Base-by-base conservation (phyloP, 2,113 vertebrate species). In the Prietella phreatophila region DNA sequence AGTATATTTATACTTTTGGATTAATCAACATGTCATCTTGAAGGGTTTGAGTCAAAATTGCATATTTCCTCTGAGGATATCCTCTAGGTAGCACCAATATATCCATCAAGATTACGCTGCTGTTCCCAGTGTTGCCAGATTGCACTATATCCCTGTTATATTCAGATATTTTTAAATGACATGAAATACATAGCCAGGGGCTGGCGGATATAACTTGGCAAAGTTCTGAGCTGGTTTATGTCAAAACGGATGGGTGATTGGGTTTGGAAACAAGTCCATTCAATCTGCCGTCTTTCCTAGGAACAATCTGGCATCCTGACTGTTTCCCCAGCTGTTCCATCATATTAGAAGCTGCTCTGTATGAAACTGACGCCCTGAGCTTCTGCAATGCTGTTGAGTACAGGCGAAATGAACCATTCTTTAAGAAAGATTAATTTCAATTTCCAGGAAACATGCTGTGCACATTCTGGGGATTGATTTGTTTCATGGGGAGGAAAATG, bases 81-180 rank as follows among this genome's bases (percentile, higher is more conserved):
- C 90, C 91, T 90, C 90, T 91, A 90, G 91, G 85, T 90, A 90
- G 90, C 86, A 85, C 88, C 79, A 89, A 87, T 81, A 90, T 69
- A 36, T 83, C 42, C 86, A 56, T n/a, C 39, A 83, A 83, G 1
- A 9, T 76, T 22, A 36, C 19, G 39, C 30, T 39, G 5, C 53
- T 81, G 27, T 58, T 60, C 19, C 33, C 30, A 55, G 27, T 36
- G 78, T n/a, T 80, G 50, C 78, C n/a, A 58, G 80, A 60, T 60
- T 27, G 22, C 7, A 0, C 56, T 7, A 82, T 61, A 39, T 14
- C 20, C 56, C 56, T 61, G 4, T 39, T 82, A 60, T 5, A 61
- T 61, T 60, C 33, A 9, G 1, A 53, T 56, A n/a, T 47, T 47
- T 15, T 50, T 50, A 50, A 47, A 78, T 39, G 56, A 61, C 30